Evolutionary conservation across 2,888 invertebrate genomes (phyloP), one percentile per base, ranked within the genome.

Genomic region (Loripinus fragilis): DNA sequence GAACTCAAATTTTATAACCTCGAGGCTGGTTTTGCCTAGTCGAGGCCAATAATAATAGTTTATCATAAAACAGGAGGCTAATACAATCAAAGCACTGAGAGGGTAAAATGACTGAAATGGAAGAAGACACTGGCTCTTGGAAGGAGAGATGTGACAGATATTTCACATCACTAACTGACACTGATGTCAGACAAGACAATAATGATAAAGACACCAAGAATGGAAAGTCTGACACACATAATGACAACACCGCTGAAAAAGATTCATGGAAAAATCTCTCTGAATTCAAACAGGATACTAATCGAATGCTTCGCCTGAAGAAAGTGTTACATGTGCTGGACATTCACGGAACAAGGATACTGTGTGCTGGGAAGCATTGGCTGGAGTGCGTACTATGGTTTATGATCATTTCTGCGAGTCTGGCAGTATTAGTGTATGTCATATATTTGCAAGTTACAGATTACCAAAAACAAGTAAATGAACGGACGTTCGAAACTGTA

Each of bases 131-230:
- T 0, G 67, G 64, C 20, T 79, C 81, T 0, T 86, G 86, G 86
- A 67, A 84, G 45, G 83, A 84, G 38, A 70, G 86, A 42, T 86
- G 86, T 71, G 78, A 86, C 38, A 68, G 86, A n/a, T 86, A 86
- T 45, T 86, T 86, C 38, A 77, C 81, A 12, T 86, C 86, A 3
- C 67, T 86, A 20, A 78, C 86, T 2, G 86, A 86, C 35, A 75
- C 75, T 0, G 80, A 78, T 2, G 74, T 52, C 41, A 38, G 12
- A 38, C 7, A 5, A 38, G 76, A 83, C 23, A 60, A 74, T 23
- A 35, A 48, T 30, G 66, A n/a, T 17, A 73, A 48, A 50, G 30
- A 64, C 23, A 30, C 30, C n/a, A 45, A 66, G 23, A 42, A 23
- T 20, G 35, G 45, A 28, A 52, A 69, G 60, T 25, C 20, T 10